Percentiles rank a stretch among this genome's conserved stretches.
phyloP scores from a whole-genome alignment of 2,113 vertebrate species.

The Rhagologus leucostigma region DNA sequence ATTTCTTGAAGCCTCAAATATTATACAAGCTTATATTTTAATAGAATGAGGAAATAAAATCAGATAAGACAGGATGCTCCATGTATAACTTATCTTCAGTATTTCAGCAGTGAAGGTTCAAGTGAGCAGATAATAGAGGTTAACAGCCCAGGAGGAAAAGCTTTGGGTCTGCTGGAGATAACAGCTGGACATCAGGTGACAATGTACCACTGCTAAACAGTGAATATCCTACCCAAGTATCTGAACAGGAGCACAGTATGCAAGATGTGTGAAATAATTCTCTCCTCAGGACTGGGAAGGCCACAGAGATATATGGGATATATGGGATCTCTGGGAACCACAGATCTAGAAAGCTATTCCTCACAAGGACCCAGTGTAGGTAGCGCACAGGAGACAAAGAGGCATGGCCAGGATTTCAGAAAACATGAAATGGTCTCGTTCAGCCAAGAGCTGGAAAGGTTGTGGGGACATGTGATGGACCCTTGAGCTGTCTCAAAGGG shows the following conservation, averaged over 20 bases:
- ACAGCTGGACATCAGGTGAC: background rate
- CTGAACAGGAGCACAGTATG: background rate
- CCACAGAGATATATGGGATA: background rate
- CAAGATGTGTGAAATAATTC: background rate
- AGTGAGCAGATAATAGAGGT: background rate
- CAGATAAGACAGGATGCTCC: background rate
- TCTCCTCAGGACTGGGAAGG: background rate
- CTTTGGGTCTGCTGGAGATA: background rate
- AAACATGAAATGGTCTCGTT: background rate
- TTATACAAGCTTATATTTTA: background rate
- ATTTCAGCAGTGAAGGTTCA: background rate
- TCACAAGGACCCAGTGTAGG: background rate
- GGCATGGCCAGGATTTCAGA: background rate
- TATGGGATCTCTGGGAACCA: accelerated
- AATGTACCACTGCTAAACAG: background rate
- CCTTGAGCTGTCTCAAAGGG: background rate
- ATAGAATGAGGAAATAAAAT: background rate
- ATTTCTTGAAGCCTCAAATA: background rate
- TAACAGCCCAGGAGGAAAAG: background rate
- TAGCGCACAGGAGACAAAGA: background rate
- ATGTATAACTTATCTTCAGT: background rate
- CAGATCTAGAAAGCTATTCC: background rate
- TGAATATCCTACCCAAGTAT: background rate
- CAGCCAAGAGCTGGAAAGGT: background rate
- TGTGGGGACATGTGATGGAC: background rate